Conservation (phyloP, 2,888 invertebrate genomes). For the Microctonus hyperodae region DNA sequence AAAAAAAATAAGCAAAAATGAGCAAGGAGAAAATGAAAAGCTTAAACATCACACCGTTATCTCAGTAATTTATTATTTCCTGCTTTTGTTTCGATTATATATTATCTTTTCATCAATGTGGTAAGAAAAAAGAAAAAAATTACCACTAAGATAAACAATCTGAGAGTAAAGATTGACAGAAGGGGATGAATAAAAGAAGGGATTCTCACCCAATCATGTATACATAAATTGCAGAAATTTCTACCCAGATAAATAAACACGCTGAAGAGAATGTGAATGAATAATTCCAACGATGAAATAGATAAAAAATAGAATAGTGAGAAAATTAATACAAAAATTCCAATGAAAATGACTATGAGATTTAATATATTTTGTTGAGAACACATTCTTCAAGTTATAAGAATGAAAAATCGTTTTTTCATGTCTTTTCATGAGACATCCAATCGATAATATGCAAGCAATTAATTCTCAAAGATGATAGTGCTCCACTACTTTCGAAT, state of each 20-base stretch:
- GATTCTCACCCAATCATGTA: not conserved
- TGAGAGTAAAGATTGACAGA: not conserved
- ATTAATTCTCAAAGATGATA: not conserved
- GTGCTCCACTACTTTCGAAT: not conserved
- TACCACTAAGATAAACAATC: not conserved
- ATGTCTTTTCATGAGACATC: not conserved
- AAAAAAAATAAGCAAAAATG: slow-evolving; percentile 3
- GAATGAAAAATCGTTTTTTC: not conserved
- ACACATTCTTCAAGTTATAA: not conserved
- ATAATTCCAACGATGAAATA: not conserved
- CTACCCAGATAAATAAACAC: too few species aligned
- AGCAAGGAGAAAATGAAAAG: not conserved
- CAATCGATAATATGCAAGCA: not conserved
- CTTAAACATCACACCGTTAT: not conserved
- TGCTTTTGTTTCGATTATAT: not conserved
- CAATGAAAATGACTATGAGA: not conserved
- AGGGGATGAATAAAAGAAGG: not conserved
- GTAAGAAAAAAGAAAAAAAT: not conserved
- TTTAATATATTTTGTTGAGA: not conserved
- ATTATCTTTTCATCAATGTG: not conserved
- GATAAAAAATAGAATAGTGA: not conserved
- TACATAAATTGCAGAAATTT: too few species aligned
- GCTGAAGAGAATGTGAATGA: too few species aligned
- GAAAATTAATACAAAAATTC: not conserved
- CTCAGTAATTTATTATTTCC: not conserved